Evolutionary conservation across 2,797 vertebrate genomes (phyloP).

Genomic region (Silurus aristotelis): DNA sequence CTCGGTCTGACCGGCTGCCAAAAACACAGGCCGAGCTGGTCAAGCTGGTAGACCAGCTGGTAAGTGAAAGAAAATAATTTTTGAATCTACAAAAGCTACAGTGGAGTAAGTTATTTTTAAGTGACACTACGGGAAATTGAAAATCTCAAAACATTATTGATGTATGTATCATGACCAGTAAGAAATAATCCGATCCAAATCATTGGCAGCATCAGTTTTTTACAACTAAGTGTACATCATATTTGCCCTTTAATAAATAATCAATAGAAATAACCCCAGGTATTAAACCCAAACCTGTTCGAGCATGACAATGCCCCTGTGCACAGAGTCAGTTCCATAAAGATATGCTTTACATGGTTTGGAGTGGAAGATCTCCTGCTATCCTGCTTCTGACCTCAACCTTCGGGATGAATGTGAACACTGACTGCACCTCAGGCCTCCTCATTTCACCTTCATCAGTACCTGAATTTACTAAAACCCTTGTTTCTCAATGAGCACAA

Average conservation of each 20-base stretch:
- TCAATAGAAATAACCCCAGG: not conserved
- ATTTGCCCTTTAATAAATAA: not conserved
- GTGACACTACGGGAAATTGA: not conserved
- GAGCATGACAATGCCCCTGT: too few relatives aligned
- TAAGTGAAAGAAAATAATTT: slow-evolving; percentile 15
- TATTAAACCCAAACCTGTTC: not conserved
- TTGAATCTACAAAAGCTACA: slow-evolving; percentile 20
- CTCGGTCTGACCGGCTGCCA: slow-evolving; percentile 16
- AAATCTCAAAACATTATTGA: not conserved
- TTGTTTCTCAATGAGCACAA: too few relatives aligned
- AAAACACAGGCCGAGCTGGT: slow-evolving; percentile 31
- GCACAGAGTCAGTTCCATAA: too few relatives aligned
- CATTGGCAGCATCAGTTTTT: too few relatives aligned
- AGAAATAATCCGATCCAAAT: not conserved
- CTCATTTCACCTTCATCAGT: too few relatives aligned
- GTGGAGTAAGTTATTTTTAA: slow-evolving; percentile 15
- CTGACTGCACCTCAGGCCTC: too few relatives aligned
- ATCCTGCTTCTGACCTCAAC: too few relatives aligned
- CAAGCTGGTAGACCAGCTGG: slow-evolving; percentile 37
- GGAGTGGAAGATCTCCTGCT: too few relatives aligned
- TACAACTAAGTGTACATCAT: not conserved
- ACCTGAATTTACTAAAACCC: too few relatives aligned
- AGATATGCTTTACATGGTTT: too few relatives aligned
- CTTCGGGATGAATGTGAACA: too few relatives aligned
- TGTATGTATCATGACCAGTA: not conserved